These are phyloP conservation scores for Anolis carolinensis DNA, from an alignment of 2,113 vertebrate species.

Conservation along the genomic window DNA sequence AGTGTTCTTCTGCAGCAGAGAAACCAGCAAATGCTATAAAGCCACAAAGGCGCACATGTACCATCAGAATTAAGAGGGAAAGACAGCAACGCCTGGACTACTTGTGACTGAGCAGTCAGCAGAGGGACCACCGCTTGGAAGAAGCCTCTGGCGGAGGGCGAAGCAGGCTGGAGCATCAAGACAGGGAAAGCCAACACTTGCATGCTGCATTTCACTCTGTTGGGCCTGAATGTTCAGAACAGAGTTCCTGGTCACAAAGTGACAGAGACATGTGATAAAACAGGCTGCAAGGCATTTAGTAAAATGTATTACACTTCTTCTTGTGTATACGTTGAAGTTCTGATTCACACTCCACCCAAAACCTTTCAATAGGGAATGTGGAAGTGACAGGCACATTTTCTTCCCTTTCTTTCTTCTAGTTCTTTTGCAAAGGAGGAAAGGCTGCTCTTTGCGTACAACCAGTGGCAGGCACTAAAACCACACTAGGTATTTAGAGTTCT, in stretches of 20 bases:
- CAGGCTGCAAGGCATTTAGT: neutral
- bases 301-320: neutral
- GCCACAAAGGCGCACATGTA: neutral
- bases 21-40: slow-evolving; percentile 12
- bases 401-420: neutral
- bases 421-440: too few species aligned
- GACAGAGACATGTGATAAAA: neutral
- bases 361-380: neutral
- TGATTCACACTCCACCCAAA: neutral
- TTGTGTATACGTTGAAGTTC: neutral
- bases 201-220: neutral
- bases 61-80: neutral
- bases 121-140: neutral
- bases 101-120: neutral
- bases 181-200: neutral
- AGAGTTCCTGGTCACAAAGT: neutral
- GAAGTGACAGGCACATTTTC: neutral
- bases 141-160: neutral
- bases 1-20: neutral
- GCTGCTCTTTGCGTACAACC: neutral
- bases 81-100: neutral
- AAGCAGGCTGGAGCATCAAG: neutral
- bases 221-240: neutral
- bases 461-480: too few species aligned
- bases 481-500: neutral